These are phyloP conservation scores for Tetheella fluctuosa DNA, from an alignment of 2,888 invertebrate genomes.

Conservation along the genomic window DNA sequence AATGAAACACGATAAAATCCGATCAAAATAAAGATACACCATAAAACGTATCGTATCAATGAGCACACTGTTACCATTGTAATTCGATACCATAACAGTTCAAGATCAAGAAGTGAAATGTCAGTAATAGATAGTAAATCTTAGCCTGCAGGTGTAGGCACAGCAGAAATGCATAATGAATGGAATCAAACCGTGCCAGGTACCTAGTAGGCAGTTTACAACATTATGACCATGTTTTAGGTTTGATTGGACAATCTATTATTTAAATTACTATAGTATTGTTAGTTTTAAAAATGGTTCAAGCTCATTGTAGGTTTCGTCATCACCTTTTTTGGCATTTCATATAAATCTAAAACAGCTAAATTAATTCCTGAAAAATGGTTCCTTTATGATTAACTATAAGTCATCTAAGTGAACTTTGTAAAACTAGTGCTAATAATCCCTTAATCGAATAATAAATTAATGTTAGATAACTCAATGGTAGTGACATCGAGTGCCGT, in stretches of 20 bases:
- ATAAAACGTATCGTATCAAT: background rate
- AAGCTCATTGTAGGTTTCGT: too few species aligned
- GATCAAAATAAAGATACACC: background rate
- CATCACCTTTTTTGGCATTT: too few species aligned
- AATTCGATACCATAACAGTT: conserved; percentile 2
- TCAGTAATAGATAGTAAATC: conserved; percentile 11
- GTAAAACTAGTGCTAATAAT: too few species aligned
- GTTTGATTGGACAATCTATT: background rate
- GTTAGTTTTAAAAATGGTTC: too few species aligned
- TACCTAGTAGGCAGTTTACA: background rate
- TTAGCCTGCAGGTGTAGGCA: conserved; percentile 15
- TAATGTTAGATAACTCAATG: too few species aligned
- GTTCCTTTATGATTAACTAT: too few species aligned
- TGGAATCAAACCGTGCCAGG: conserved; percentile 11
- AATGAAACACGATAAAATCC: background rate
- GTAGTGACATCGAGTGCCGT: too few species aligned
- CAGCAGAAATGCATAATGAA: conserved; percentile 18
- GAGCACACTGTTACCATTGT: background rate
- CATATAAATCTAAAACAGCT: too few species aligned
- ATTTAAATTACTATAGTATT: too few species aligned
- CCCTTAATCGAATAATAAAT: too few species aligned
- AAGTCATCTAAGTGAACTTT: too few species aligned
- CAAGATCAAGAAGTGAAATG: conserved; percentile 10
- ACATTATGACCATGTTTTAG: background rate
- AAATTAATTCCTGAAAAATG: too few species aligned